Evolutionary conservation across 2,113 vertebrate genomes (phyloP).

Genomic region (Uria aalge): DNA sequence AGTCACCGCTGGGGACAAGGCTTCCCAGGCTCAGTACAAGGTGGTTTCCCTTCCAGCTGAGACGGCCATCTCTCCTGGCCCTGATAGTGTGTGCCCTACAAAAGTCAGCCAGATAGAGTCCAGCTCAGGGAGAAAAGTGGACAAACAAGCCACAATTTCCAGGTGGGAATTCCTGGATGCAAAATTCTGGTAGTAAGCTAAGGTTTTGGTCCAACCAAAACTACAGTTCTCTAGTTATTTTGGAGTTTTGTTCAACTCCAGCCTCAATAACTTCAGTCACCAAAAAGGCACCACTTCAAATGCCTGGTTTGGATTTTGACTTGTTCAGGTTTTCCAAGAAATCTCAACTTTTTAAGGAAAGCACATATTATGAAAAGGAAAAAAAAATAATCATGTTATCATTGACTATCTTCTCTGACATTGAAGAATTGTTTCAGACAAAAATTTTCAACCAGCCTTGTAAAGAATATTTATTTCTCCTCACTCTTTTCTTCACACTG

Average conservation of each 20-base stretch:
- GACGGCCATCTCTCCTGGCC: not conserved
- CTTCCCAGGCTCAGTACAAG: not conserved
- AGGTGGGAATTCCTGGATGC: not conserved
- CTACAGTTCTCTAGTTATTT: not conserved
- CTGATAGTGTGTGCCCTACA: not conserved
- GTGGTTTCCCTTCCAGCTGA: not conserved
- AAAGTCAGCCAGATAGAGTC: not conserved
- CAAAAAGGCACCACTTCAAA: not conserved
- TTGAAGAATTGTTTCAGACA: not conserved
- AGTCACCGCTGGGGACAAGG: not conserved
- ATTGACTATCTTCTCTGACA: not conserved
- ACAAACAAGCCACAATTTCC: not conserved
- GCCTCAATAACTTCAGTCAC: not conserved
- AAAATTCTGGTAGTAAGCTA: not conserved
- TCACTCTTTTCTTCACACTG: not conserved
- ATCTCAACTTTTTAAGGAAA: not conserved
- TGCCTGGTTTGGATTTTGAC: not conserved
- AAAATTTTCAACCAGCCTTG: not conserved
- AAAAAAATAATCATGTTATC: fast-evolving
- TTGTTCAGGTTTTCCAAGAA: not conserved
- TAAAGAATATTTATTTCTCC: not conserved
- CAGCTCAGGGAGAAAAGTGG: not conserved
- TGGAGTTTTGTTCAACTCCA: not conserved
- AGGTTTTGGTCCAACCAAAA: not conserved
- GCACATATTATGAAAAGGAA: not conserved